A percentile compares a stretch with the other conserved stretches of the same genome.
These are phyloP conservation scores for Pristionchus maxplancki DNA, from an alignment of 2,888 invertebrate species.

Conservation along the genomic window DNA sequence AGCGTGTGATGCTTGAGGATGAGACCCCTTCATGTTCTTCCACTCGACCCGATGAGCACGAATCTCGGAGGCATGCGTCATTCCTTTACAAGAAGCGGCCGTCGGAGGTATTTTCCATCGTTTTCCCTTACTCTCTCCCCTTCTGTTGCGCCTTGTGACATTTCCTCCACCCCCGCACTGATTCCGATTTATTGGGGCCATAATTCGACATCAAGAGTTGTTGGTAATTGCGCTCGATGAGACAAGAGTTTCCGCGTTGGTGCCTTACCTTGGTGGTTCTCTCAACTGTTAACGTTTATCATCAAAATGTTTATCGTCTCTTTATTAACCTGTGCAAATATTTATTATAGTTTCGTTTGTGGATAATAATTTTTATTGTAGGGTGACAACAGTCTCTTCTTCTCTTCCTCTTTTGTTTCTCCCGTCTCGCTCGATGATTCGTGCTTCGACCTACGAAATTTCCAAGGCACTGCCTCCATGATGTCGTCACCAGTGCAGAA, in stretches of 20 bases:
- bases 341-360: too few relatives aligned
- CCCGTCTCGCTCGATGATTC: conserved; percentile 68
- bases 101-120: conserved; percentile 13
- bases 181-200: not conserved
- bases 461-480: conserved; percentile 52
- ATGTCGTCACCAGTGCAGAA: conserved; percentile 57
- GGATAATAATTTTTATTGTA: too few relatives aligned
- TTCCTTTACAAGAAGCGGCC: conserved; percentile 47
- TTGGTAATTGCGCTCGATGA: too few relatives aligned
- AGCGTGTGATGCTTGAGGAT: conserved; percentile 22
- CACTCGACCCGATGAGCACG: conserved; percentile 6
- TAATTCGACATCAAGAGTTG: too few relatives aligned
- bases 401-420: conserved; percentile 56
- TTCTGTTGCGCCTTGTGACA: not conserved
- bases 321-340: too few relatives aligned
- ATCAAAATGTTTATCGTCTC: too few relatives aligned
- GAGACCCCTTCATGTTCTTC: conserved; percentile 25
- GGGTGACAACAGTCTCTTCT: conserved; percentile 49
- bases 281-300: too few relatives aligned
- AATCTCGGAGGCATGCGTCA: conserved; percentile 15
- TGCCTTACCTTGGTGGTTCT: too few relatives aligned
- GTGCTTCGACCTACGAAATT: conserved; percentile 62
- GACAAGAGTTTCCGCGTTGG: too few relatives aligned
- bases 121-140: not conserved
- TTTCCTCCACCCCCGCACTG: not conserved